Evolutionary conservation across 1,140 invertebrate species (phyloP), one percentile per base, ranked within the genome.

Genomic region (Eurosta solidaginis): DNA sequence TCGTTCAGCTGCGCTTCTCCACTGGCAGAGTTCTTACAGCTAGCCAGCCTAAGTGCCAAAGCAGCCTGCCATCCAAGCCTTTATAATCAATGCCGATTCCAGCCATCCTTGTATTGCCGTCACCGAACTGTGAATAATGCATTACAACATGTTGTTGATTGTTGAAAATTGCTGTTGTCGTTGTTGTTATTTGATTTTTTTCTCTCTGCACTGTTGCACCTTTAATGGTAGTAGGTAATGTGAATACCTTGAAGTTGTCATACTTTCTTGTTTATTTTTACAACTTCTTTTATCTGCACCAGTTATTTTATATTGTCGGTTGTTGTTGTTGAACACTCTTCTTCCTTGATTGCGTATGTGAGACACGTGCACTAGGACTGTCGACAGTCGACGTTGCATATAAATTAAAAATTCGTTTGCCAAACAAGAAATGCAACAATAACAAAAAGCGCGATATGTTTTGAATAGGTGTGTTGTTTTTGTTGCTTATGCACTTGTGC

Each of bases 121-220:
- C 25, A 14, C 5, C 33, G 33, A 22, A 33, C 59, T 68, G 59
- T 68, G 59, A 20, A 68, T 68, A 68, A 40, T 40, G n/a, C 59
- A 42, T 68, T 40, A 33, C 36, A 40, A 42, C 33, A 68, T 40
- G n/a, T 40, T 68, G 59, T 20, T 42, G 59, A 68, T 68, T 68
- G 59, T 68, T 75, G 74, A 22, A 75, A 29, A 75, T 29, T 27
- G 74, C 7, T 63, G 54, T 63, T 42, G 14, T 74, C 44, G 73
- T 74, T 74, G 25, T 63, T 63, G 73, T 25, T 22, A 33, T 7
- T 17, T 27, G 25, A 44, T 45, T 27, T 22, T 4, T 74, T 75
- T 29, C 25, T 49, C 2, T 14, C 25, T 47, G 74, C 2, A 45
- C 14, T 75, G 33, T 68, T 68, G 59, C 59, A 68, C 59, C 59